Evolutionary conservation across 23 tunicate species (phyloP).

Genomic region (Botrylloides violaceus): DNA sequence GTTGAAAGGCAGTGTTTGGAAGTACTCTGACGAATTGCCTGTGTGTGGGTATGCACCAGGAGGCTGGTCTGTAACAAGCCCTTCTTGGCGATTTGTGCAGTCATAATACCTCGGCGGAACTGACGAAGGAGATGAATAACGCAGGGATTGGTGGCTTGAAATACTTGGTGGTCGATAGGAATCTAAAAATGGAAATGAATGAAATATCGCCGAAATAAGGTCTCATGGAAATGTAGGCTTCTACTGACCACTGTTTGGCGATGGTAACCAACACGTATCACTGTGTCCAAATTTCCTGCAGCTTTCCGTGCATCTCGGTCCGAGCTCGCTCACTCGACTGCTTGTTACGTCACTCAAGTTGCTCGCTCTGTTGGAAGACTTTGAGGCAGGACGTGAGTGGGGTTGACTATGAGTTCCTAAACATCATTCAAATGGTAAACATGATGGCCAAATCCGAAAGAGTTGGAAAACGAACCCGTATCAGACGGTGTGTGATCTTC

Average conservation of each 20-base stretch:
- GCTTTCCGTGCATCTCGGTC: constrained; percentile 37
- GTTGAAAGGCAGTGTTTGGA: constrained; percentile 1
- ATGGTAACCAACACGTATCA: constrained; percentile 90
- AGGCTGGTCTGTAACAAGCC: not conserved
- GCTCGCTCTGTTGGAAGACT: not conserved
- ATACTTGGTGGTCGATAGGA: constrained; percentile 2
- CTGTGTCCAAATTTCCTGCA: constrained; percentile 83
- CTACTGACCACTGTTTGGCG: constrained; percentile 22
- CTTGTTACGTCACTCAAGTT: not conserved
- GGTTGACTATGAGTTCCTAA: not conserved
- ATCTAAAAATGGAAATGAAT: not conserved
- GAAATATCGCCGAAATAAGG: too few species aligned
- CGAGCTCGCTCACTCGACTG: constrained; percentile 18
- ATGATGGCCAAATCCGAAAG: not conserved
- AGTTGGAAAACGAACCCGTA: not conserved
- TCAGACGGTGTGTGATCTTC: constrained; percentile 5
- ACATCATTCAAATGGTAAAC: not conserved
- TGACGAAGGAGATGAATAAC: constrained; percentile 4
- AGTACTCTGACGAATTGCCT: not conserved
- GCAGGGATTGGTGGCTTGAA: not conserved
- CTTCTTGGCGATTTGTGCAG: not conserved
- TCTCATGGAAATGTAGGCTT: too few species aligned
- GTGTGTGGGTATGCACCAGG: not conserved
- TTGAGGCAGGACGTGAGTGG: not conserved
- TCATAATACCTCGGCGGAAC: not conserved